Evolutionary conservation across 2,113 vertebrate genomes (phyloP).

Genomic region (Carettochelys insculpta): DNA sequence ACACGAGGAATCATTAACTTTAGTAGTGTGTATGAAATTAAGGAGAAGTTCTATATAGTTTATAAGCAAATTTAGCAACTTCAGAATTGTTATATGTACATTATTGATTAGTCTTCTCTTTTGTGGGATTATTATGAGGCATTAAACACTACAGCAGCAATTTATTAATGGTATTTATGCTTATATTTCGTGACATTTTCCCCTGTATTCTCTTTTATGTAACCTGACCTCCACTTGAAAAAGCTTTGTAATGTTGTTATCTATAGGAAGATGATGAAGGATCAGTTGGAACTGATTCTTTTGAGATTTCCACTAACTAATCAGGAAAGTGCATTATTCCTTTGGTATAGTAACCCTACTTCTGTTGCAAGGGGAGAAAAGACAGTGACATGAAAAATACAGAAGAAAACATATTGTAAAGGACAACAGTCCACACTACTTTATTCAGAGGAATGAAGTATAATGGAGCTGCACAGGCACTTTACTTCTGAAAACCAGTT

Average conservation of each 20-base stretch:
- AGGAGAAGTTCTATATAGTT: not conserved
- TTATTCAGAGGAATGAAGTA: not conserved
- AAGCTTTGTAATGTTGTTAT: slow-evolving; percentile 24
- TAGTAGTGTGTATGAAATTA: not conserved
- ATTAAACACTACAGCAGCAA: not conserved
- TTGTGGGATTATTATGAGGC: not conserved
- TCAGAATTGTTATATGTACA: not conserved
- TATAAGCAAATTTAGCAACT: not conserved
- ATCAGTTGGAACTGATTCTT: slow-evolving; percentile 1
- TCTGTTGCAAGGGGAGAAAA: not conserved
- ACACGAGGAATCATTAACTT: slow-evolving; percentile 9
- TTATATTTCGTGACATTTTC: slow-evolving; percentile 26
- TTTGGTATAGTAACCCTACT: not conserved
- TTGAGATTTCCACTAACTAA: not conserved
- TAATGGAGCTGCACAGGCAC: not conserved
- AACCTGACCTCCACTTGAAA: not conserved
- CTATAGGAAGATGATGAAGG: not conserved
- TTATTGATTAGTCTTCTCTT: not conserved
- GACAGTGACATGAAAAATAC: not conserved
- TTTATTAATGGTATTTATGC: slow-evolving; percentile 13
- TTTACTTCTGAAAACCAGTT: not conserved
- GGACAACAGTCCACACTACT: not conserved
- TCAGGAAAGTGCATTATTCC: slow-evolving; percentile 1
- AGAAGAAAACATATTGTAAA: not conserved
- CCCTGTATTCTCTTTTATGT: not conserved